Base-by-base conservation (phyloP, 2,797 vertebrate genomes). In the Lateolabrax maculatus region DNA sequence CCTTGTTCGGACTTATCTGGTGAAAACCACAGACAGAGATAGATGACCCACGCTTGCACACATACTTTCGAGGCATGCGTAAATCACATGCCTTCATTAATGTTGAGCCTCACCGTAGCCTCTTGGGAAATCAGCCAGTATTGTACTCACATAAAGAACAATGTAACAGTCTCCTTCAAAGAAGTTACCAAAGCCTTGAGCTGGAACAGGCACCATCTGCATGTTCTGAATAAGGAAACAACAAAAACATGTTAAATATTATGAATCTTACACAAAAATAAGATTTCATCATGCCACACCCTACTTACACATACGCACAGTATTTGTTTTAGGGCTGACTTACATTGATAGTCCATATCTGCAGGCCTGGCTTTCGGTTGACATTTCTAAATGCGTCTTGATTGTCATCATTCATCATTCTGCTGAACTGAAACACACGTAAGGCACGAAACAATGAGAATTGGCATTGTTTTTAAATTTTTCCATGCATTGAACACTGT, bases 121-220 rank as follows among this genome's bases (percentile, higher is more conserved):
- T 75, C 61, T 25, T 25, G 41, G 51, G 75, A 87, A 86, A 82
- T 66, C 58, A 80, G 31, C 9, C 19, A 25, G 39, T 18, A 15
- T 27, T 69, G 7, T 80, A 96, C 97, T 97, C 89, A 98, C 97
- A 6, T 93, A 79, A 65, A 98, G 89, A 84, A 97, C 77, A 58
- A 98, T 93, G 90, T 98, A 98, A 82, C 96, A 98, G 89, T 98
- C 97, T 3, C 97, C 97, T 90, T 98, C 97, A 75, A 98, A 98
- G 85, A 98, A 98, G 31, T 95, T 96, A 39, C 97, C 97, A 21
- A 95, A 97, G 19, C 93, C 95, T 66, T 95, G 94, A 19, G 95
- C 86, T 44, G 96, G 93, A 65, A 98, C 83, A 3, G 96, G 92
- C 66, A 92, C 95, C 97, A 98, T 96, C 92, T 96, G 79, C 97